Evolutionary conservation across 1,140 invertebrate species (phyloP).

Genomic region (Drosophila hydei): DNA sequence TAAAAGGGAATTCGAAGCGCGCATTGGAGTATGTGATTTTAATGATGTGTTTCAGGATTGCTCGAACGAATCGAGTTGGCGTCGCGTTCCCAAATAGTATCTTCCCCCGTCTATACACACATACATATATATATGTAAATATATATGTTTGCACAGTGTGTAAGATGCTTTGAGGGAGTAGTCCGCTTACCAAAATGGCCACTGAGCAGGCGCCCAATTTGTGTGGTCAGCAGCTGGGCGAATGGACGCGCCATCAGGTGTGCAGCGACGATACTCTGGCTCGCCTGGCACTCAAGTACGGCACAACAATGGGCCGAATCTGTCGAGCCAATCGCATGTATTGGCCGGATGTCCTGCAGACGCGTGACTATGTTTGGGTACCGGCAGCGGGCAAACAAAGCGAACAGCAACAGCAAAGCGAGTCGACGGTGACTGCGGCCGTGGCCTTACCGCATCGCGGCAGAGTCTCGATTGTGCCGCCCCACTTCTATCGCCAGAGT

Average conservation of each 20-base stretch:
- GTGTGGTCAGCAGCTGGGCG: constrained; percentile 3
- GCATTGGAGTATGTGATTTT: constrained; percentile 43
- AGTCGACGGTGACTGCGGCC: too few species aligned
- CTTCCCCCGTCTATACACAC: not conserved
- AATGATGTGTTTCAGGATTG: constrained; percentile 23
- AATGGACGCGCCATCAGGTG: constrained; percentile 42
- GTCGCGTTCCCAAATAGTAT: not conserved
- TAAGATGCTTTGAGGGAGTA: constrained; percentile 5
- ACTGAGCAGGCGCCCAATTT: constrained; percentile 20
- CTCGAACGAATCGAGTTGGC: constrained; percentile 16
- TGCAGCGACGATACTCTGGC: constrained; percentile 41
- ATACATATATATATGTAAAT: not conserved
- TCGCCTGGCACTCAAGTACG: constrained; percentile 47
- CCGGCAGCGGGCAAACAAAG: not conserved
- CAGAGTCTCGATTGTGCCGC: not conserved
- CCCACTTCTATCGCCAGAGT: constrained; percentile 48
- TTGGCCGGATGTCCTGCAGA: constrained; percentile 49
- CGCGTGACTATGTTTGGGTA: constrained; percentile 49
- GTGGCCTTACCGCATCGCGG: not conserved
- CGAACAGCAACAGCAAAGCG: not conserved
- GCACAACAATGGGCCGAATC: constrained; percentile 47
- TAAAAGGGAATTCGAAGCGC: constrained; percentile 28
- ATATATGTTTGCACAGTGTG: too few species aligned
- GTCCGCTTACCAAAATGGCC: not conserved
- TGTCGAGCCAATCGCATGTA: constrained; percentile 60